Base-by-base conservation (phyloP, 2,797 vertebrate genomes). In the Acanthurus leucopareius region DNA sequence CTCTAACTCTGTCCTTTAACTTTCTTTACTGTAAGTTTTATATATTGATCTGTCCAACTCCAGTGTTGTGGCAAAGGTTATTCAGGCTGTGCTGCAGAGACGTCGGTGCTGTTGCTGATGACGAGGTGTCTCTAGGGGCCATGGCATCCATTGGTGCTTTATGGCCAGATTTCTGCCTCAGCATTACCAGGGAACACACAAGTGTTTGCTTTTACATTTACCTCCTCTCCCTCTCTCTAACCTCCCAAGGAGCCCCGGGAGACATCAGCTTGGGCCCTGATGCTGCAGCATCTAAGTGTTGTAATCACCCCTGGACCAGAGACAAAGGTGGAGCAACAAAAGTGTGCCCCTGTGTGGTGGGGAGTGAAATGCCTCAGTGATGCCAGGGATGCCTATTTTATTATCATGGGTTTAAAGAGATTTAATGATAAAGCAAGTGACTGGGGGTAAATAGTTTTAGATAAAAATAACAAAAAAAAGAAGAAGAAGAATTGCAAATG, bases 181-280 rank as follows among this genome's bases (percentile, higher is more conserved):
- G 84, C 68, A 54, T 73, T 82, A 78, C 65, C 80, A 63, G 54
- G 8, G 57, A 79, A 83, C 64, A 67, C 69, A 71, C 62, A 89
- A 91, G 67, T 77, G 83, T 80, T 88, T 77, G 78, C 52, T 71
- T 76, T 91, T 89, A 86, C 86, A 89, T 90, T 89, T 86, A 73
- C 53, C 75, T 52, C 22, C 48, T 22, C 8, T 7, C 66, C 20
- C 57, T 65, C 71, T 69, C 65, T 10, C 81, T 67, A 76, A 68
- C 83, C 45, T 32, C 28, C 28, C 28, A 32, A 4, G 38, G 72
- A 65, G 63, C 74, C 65, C 32, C 7, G 9, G 16, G 61, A 80
- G 66, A 85, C 63, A 56, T 45, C 1, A 0, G 20, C 75, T 66
- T 0, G 7, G 75, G 62, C 28, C 17, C 54, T 11, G 40, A 73